Conservation (phyloP, 2,888 invertebrate species). For the Ichneumon xanthorius region DNA sequence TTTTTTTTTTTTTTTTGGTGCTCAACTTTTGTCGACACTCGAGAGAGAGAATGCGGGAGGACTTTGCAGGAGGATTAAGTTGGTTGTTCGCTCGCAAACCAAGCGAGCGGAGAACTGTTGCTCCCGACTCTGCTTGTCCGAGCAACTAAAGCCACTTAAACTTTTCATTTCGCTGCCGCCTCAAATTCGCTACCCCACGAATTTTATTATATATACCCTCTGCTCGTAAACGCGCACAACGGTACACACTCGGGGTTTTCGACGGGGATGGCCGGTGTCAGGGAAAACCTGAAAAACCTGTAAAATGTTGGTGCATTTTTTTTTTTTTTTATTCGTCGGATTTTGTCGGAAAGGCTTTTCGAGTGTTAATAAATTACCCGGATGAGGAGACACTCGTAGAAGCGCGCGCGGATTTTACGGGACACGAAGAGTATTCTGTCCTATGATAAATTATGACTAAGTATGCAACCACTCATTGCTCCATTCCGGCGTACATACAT, state of each 20-base stretch:
- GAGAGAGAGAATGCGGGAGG: not conserved
- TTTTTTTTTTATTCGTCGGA: too few species aligned
- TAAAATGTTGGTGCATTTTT: too few species aligned
- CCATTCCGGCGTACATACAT: too few species aligned
- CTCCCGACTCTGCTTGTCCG: constrained; percentile 1
- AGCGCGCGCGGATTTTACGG: not conserved
- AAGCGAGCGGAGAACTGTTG: not conserved
- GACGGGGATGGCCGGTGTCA: too few species aligned
- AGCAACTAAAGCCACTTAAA: constrained; percentile 47
- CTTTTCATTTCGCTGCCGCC: constrained; percentile 42
- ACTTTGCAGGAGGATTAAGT: constrained; percentile 1
- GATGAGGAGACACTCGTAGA: not conserved
- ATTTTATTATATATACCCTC: not conserved
- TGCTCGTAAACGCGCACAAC: not conserved
- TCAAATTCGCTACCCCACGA: constrained; percentile 6
- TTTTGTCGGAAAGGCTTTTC: not conserved
- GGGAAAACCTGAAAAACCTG: too few species aligned
- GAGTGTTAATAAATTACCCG: not conserved
- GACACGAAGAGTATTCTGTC: not conserved
- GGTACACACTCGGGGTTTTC: not conserved
- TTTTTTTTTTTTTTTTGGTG: not conserved
- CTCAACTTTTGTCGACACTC: constrained; percentile 6
- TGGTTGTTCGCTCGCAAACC: constrained; percentile 13
- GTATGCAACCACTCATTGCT: too few species aligned
- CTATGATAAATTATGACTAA: too few species aligned